Base-by-base conservation (phyloP, 2,888 invertebrate genomes). In the Erebia aethiops region DNA sequence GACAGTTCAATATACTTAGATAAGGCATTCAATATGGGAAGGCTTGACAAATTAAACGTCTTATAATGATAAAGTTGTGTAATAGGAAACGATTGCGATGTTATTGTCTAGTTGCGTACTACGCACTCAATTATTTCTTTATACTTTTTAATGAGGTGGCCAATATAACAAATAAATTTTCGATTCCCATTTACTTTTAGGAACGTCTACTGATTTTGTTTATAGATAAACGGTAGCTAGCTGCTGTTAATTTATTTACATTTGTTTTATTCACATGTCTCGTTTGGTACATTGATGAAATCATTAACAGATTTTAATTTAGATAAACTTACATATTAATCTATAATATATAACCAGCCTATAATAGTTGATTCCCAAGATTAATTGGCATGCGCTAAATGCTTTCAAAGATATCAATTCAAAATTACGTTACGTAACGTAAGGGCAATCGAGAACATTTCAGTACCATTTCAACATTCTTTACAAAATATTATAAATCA, bases 401-500 rank as follows among this genome's bases (percentile, higher is more conserved):
- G 9, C 35, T n/a, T 18, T 43, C 14, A 26, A 26, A 14, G 14
- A 57, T 57, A 26, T 14, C 26, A 1, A 57, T 21, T 13, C 2
- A 13, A 57, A 5, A 52, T 16, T 7, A 52, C 16, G 7, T 52
- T 16, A 14, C 8, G 3, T 3, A 16, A 11, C 10, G 61, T 11
- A 61, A 61, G 16, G 43, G 62, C 21, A 26, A 49, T n/a, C 14
- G 26, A 14, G n/a, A 26, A 26, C 18, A 16, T 21, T 62, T 62
- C 9, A 26, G 49, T 70, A 67, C n/a, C 16, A 52, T 16, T 9
- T 10, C 13, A 60, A 41, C 41, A 60, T 43, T 11, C 46, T 46
- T 9, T 46, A 14, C 18, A n/a, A 18, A 46, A 46, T 46, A 62
- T 62, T 67, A 70, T 75, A 75, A 73, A 70, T 70, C 62, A 70